Conservation (phyloP, 2,113 vertebrate species). For the Alaudala cheleensis region DNA sequence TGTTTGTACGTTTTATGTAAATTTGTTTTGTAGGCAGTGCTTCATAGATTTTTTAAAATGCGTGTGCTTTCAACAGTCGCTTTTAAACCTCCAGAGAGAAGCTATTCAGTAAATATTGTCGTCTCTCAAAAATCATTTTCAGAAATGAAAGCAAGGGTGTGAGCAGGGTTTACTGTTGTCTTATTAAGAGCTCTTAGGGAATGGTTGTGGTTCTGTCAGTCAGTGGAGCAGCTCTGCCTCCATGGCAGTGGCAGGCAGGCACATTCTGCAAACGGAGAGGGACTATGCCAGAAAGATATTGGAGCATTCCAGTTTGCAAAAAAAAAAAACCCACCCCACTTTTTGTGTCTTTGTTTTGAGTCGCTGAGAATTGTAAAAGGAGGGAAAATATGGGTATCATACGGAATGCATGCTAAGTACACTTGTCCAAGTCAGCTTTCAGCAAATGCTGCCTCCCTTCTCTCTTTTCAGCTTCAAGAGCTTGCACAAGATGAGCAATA, state of each 20-base stretch:
- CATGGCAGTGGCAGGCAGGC: background rate
- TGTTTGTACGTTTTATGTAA: background rate
- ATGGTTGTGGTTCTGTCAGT: background rate
- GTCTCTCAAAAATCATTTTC: background rate
- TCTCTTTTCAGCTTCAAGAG: background rate
- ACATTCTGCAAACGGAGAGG: background rate
- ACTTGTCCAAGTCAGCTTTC: background rate
- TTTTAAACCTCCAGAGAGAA: background rate
- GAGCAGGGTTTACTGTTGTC: background rate
- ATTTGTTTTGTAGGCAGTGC: background rate
- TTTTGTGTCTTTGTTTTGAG: background rate
- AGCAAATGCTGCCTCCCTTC: background rate
- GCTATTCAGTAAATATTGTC: background rate
- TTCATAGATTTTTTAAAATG: background rate
- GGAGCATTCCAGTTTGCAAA: background rate
- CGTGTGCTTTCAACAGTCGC: background rate
- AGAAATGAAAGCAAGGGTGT: background rate
- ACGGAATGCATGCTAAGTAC: background rate
- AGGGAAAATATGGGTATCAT: background rate
- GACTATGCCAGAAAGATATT: background rate
- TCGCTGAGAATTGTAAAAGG: background rate
- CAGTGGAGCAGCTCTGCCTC: constrained; percentile 40
- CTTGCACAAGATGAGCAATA: background rate
- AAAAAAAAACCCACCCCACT: background rate
- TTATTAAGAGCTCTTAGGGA: background rate